Percentiles rank a stretch among this genome's conserved stretches.
Evolutionary conservation across 2,797 vertebrate species (phyloP).

Genomic region (Anguilla anguilla): DNA sequence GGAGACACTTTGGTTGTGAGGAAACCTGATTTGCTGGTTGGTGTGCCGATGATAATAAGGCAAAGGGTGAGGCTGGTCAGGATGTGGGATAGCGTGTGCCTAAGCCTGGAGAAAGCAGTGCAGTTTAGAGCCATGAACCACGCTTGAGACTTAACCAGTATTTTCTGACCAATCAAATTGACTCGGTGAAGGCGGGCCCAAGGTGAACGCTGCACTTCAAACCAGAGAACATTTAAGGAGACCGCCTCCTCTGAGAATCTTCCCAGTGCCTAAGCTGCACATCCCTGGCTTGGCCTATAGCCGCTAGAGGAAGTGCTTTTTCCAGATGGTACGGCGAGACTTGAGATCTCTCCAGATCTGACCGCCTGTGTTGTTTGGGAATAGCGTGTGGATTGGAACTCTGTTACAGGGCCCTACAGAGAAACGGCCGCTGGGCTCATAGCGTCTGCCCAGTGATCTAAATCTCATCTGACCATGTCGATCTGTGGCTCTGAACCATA

Average conservation of each 20-base stretch:
- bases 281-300: background rate
- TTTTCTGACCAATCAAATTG: background rate
- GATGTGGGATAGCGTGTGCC: background rate
- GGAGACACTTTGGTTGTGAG: background rate
- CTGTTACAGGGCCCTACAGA: background rate
- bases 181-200: too few relatives aligned
- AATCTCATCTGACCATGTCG: conserved; percentile 7
- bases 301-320: background rate
- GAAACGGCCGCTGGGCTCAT: background rate
- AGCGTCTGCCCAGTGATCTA: background rate
- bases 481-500: background rate
- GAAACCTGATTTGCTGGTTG: background rate
- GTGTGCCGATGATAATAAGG: background rate
- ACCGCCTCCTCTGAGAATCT: background rate
- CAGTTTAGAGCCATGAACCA: background rate
- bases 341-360: background rate
- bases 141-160: background rate
- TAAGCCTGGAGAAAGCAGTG: background rate
- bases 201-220: too few relatives aligned
- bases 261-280: background rate
- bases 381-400: background rate
- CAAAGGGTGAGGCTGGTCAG: background rate
- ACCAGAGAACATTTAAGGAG: background rate
- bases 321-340: background rate
- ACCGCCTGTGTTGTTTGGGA: too few relatives aligned